Evolutionary conservation across 2,113 vertebrate species (phyloP), one percentile per base, ranked within the genome.

Genomic region (Hippolais icterina): DNA sequence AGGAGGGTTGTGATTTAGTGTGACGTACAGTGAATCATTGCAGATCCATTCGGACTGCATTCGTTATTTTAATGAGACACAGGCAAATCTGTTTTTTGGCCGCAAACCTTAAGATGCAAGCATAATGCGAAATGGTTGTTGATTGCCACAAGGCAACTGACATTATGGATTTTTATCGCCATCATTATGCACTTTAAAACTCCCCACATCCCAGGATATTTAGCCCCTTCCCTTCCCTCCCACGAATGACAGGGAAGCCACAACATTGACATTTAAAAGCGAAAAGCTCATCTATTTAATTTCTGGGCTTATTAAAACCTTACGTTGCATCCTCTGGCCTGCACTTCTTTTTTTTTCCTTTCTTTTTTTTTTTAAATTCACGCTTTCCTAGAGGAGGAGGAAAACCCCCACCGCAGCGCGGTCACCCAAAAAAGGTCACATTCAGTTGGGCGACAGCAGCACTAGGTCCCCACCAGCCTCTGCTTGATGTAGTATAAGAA

Each of bases 111-210:
- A 49, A 81, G 97, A 98, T 94, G 96, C 97, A 87, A 96, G 96
- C 97, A 86, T 95, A 94, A 96, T 96, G 96, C 47, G 42, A 87
- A 95, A 96, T 94, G 93, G 85, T 98, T 98, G 96, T 95, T 94
- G 95, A 94, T 97, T 95, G 98, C 98, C 98, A 98, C 97, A 96
- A 98, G 98, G 98, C 98, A 97, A 94, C 97, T 98, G 98, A 98
- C 98, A 98, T 97, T 95, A 97, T 15, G 41, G 95, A 96, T 98
- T 98, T 97, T 97, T 97, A 97, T 97, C 80, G 84, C 94, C 80
- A 68, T 94, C 82, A 65, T 96, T 94, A 96, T 29, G 88, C 50
- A 79, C 87, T 92, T 94, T 83, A 83, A 68, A 71, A 94, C 94
- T 97, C 85, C 1, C 93, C 90, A 12, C 83, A 85, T 87, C 91